Evolutionary conservation across 2,888 invertebrate genomes (phyloP).

Genomic region (Chironomus tentans): DNA sequence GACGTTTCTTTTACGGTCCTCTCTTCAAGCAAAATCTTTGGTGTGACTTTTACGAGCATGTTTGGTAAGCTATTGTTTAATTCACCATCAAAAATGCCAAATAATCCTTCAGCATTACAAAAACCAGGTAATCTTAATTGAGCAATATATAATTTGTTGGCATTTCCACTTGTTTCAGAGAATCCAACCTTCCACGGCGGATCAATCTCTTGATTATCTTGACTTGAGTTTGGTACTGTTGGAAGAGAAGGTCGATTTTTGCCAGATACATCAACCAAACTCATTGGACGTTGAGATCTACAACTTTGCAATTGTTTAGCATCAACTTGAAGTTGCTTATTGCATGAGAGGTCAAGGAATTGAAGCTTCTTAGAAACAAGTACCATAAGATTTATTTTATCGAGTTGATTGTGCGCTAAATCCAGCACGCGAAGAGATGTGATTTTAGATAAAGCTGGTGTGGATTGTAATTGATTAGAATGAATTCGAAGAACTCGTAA

Average conservation of each 20-base stretch:
- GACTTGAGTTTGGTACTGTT: slow-evolving; percentile 43
- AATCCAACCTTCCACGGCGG: slow-evolving; percentile 74
- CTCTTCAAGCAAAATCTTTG: slow-evolving; percentile 71
- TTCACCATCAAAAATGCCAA: slow-evolving; percentile 75
- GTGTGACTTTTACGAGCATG: slow-evolving; percentile 63
- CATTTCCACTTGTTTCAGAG: slow-evolving; percentile 71
- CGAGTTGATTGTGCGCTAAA: slow-evolving; percentile 75
- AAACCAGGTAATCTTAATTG: slow-evolving; percentile 70
- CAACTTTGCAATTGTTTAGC: slow-evolving; percentile 72
- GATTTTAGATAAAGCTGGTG: slow-evolving; percentile 68
- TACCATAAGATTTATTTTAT: slow-evolving; percentile 64
- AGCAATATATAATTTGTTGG: slow-evolving; percentile 62
- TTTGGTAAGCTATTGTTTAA: slow-evolving; percentile 59
- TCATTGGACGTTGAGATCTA: slow-evolving; percentile 68
- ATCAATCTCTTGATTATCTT: slow-evolving; percentile 51
- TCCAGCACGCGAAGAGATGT: slow-evolving; percentile 68
- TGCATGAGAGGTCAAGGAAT: slow-evolving; percentile 77
- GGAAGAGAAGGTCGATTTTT: slow-evolving; percentile 62
- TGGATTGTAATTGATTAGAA: slow-evolving; percentile 66
- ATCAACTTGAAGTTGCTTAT: slow-evolving; percentile 71
- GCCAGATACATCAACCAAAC: slow-evolving; percentile 76
- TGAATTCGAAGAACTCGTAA: slow-evolving; percentile 69
- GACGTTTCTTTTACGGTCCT: slow-evolving; percentile 71
- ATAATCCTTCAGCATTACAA: slow-evolving; percentile 70
- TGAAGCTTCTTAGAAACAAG: slow-evolving; percentile 74